These are phyloP conservation scores for Sterna hirundo DNA, from an alignment of 2,113 vertebrate genomes.

Conservation along the genomic window DNA sequence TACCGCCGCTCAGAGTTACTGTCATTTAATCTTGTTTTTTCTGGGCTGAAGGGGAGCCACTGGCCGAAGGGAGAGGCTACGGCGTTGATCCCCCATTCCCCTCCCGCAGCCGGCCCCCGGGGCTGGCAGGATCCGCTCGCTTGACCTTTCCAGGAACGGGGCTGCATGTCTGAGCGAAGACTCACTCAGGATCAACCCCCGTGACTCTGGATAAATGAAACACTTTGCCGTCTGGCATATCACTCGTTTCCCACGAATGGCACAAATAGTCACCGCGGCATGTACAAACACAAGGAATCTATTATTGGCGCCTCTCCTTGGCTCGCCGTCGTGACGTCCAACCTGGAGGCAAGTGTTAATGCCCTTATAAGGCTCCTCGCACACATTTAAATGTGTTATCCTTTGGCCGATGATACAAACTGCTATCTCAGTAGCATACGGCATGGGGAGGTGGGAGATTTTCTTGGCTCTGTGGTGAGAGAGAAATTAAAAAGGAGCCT, in stretches of 20 bases:
- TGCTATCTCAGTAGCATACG: slow-evolving; percentile 80
- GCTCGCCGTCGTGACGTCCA: slow-evolving; percentile 79
- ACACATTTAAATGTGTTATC: slow-evolving; percentile 77
- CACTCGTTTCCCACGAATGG: slow-evolving; percentile 66
- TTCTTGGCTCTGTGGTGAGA: slow-evolving; percentile 80
- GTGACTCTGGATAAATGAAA: slow-evolving; percentile 68
- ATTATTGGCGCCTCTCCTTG: slow-evolving; percentile 75
- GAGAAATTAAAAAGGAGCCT: slow-evolving; percentile 81
- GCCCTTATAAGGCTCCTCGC: slow-evolving; percentile 78
- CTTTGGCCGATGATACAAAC: slow-evolving; percentile 74
- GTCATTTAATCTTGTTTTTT: background rate
- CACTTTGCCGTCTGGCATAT: slow-evolving; percentile 75
- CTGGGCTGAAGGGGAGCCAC: background rate
- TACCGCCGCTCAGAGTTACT: background rate
- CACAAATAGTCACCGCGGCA: slow-evolving; percentile 62
- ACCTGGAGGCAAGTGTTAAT: slow-evolving; percentile 74
- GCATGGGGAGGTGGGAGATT: slow-evolving; percentile 79
- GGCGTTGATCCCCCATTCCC: too few relatives aligned
- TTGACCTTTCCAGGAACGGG: slow-evolving; percentile 35
- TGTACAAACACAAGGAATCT: slow-evolving; percentile 70
- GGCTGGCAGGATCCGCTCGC: slow-evolving; percentile 24
- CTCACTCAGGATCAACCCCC: slow-evolving; percentile 33
- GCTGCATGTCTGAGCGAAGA: slow-evolving; percentile 15
- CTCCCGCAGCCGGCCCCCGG: background rate
- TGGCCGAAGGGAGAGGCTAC: accelerated